Conservation (phyloP, 1,140 invertebrate genomes). For the Zaprionus vittiger region DNA sequence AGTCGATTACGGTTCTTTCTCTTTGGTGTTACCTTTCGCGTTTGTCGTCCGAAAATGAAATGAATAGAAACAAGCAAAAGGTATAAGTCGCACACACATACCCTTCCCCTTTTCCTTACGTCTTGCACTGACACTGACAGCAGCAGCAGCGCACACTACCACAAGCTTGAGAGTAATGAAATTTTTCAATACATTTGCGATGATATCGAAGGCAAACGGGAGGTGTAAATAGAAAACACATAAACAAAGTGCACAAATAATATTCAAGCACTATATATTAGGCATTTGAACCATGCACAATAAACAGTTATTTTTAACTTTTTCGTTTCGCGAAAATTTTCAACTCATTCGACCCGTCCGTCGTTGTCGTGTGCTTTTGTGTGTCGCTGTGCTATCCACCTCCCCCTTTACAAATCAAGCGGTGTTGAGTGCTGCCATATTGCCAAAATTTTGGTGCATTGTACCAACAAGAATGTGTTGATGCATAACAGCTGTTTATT, state of each 20-base stretch:
- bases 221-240: conserved; percentile 20
- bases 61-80: conserved; percentile 58
- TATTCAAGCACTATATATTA: conserved; percentile 36
- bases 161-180: conserved; percentile 57
- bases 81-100: conserved; percentile 45
- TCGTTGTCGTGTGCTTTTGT: conserved; percentile 74
- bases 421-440: conserved; percentile 33
- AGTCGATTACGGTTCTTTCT: conserved; percentile 73
- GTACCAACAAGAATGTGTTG: not conserved
- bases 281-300: conserved; percentile 57
- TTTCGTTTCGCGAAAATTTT: conserved; percentile 79
- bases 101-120: conserved; percentile 20
- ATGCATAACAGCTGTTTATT: conserved; percentile 3
- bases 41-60: conserved; percentile 59
- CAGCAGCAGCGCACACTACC: conserved; percentile 33
- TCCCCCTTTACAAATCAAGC: conserved; percentile 20
- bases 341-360: conserved; percentile 69
- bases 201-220: conserved; percentile 21
- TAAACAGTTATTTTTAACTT: conserved; percentile 82
- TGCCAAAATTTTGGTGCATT: conserved; percentile 30
- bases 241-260: conserved; percentile 42
- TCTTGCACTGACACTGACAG: conserved; percentile 28
- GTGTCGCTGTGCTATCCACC: conserved; percentile 36
- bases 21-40: conserved; percentile 64
- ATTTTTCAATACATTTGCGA: conserved; percentile 73